Evolutionary conservation across 2,797 vertebrate species (phyloP).

Genomic region (Eleutherodactylus coqui): DNA sequence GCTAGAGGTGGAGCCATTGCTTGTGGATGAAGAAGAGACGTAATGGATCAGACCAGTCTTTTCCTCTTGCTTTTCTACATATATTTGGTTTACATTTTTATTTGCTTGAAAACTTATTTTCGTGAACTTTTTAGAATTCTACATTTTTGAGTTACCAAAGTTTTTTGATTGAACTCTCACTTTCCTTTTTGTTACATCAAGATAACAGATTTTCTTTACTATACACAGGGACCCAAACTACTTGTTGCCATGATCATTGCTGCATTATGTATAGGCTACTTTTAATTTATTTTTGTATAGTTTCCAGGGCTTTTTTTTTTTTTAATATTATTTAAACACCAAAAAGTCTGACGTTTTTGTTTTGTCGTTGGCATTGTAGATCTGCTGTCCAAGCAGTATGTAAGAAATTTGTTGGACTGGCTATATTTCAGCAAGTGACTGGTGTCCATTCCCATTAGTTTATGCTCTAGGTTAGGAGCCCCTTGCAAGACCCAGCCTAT

Average conservation of each 20-base stretch:
- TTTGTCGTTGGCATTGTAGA: neutral
- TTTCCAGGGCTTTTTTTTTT: neutral
- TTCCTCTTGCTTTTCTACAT: neutral
- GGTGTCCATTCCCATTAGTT: neutral
- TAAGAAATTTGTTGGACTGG: neutral
- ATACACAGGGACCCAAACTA: neutral
- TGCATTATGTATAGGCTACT: neutral
- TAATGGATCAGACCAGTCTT: slow-evolving; percentile 11
- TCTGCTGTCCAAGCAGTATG: neutral
- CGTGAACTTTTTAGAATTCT: neutral
- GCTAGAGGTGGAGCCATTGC: slow-evolving; percentile 73
- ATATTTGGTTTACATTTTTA: slow-evolving; percentile 26
- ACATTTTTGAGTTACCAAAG: slow-evolving; percentile 8
- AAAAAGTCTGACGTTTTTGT: neutral
- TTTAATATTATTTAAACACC: neutral
- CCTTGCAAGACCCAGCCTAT: neutral
- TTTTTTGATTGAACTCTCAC: neutral
- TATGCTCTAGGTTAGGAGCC: neutral
- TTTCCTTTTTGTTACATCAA: neutral
- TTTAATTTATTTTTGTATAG: neutral
- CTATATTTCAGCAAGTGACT: neutral
- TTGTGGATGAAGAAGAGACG: slow-evolving; percentile 70
- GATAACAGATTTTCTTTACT: neutral
- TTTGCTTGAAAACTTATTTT: neutral
- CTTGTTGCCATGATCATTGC: slow-evolving; percentile 7